Evolutionary conservation across 2,113 vertebrate species (phyloP), one percentile per base, ranked within the genome.

Genomic region (Callospermophilus lateralis): DNA sequence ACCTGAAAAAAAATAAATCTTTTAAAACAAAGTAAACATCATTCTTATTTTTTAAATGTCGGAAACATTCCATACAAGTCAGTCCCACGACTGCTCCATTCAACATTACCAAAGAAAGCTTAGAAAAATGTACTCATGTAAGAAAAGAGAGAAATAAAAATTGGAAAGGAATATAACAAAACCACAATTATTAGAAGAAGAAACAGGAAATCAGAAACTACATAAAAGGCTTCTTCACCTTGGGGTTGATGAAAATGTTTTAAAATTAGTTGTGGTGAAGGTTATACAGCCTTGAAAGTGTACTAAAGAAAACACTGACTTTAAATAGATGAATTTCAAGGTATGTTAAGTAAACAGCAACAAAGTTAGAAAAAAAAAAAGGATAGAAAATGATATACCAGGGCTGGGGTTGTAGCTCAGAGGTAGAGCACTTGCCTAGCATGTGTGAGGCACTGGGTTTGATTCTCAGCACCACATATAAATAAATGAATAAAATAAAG

Each of bases 41-140:
- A 94, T 78, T 89, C n/a, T 92, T 77, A 94, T 28, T 78, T 92
- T 78, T 92, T 70, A 94, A 83, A 72, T 51, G 30, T 83, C 42
- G 53, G 72, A 77, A 92, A 24, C 28, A 68, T 81, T 72, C 53
- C 39, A 73, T 26, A 74, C 65, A 80, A 73, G 86, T 88, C 17
- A 84, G 30, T 76, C n/a, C 81, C 28, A 70, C 72, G 13, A 76
- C 61, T 72, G 53, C 42, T 84, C n/a, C 19, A 73, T 28, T 48
- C 67, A 53, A n/a, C 39, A 68, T 65, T 74, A 58, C 15, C 67
- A 10, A 58, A 70, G 70, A 93, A 88, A 32, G n/a, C 34, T 61
- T 67, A 76, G 20, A 8, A 45, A 53, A 86, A 72, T 76, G 70
- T 13, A 78, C 24, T 65, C 70, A 94, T 58, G 76, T 19, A 68